Base-by-base conservation (phyloP, 2,888 invertebrate species). In the Apodemia hepburni region DNA sequence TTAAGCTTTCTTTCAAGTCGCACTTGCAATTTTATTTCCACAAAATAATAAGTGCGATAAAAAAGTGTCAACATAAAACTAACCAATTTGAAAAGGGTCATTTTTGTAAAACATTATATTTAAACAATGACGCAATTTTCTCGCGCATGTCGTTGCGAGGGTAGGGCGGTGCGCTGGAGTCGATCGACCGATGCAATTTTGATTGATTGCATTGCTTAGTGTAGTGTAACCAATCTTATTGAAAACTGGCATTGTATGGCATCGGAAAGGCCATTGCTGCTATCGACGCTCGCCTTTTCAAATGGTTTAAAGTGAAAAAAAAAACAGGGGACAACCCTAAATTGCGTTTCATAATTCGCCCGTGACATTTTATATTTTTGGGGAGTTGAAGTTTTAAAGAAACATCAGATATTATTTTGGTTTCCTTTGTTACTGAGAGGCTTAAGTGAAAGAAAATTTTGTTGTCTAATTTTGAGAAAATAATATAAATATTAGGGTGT, bases 151-250 rank as follows among this genome's bases (percentile, higher is more conserved):
- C 61, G 64, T 61, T 51, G 62, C 59, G 66, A 63, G 63, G 65
- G 72, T 72, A 72, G 77, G 81, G 79, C 79, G 80, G 57, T 57
- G 81, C 80, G 83, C 76, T 75, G 78, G 75, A 80, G 77, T 78
- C 84, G 85, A 85, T 85, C 84, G 84, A 82, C 78, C 87, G 85
- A 84, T 83, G 86, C 87, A 83, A 88, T 88, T 88, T 88, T 91
- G 91, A 91, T 91, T 90, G 91, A 91, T 91, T 87, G 88, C 87
- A 82, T 85, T 90, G 91, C 87, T 88, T 88, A 90, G 88, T 91
- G 91, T 90, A 88, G 82, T 90, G 91, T 91, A 85, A 90, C 91
- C 88, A 85, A 91, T 90, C 89, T 90, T 87, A 91, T 90, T 90
- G 91, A 89, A 90, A 89, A 87, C 84, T 82, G 76, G 77, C 79